These are phyloP conservation scores for Pecten maximus DNA, from an alignment of 2,888 invertebrate species.

Conservation along the genomic window DNA sequence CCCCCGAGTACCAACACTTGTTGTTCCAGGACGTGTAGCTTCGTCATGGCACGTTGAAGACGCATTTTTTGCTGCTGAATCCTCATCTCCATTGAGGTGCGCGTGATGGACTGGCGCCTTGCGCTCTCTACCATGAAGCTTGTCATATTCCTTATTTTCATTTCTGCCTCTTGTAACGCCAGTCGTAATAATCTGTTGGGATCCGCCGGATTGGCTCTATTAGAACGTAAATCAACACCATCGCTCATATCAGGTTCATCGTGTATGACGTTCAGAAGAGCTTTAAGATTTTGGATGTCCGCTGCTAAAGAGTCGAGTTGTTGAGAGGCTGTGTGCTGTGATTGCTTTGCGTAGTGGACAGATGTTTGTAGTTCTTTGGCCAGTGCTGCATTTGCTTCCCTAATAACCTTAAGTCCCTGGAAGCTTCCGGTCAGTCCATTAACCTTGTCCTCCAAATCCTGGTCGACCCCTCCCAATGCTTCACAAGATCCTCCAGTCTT, in stretches of 20 bases:
- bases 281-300: not conserved
- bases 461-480: not conserved
- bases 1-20: not conserved
- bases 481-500: not conserved
- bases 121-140: not conserved
- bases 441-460: not conserved
- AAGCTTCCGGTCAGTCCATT: not conserved
- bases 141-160: constrained; percentile 36
- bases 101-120: not conserved
- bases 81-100: not conserved
- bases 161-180: constrained; percentile 25
- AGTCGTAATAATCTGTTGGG: not conserved
- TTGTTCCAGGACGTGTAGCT: not conserved
- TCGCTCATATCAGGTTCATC: not conserved
- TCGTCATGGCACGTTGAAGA: not conserved
- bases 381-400: not conserved
- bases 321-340: not conserved
- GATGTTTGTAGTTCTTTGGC: not conserved
- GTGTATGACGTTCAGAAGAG: not conserved
- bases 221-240: not conserved
- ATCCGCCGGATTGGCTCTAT: not conserved
- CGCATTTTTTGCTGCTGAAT: constrained; percentile 21
- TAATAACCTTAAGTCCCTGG: not conserved
- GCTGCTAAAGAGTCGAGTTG: not conserved
- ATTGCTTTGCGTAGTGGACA: not conserved